Evolutionary conservation across 2,113 vertebrate species (phyloP), one percentile per base, ranked within the genome.

Genomic region (Suncus etruscus): DNA sequence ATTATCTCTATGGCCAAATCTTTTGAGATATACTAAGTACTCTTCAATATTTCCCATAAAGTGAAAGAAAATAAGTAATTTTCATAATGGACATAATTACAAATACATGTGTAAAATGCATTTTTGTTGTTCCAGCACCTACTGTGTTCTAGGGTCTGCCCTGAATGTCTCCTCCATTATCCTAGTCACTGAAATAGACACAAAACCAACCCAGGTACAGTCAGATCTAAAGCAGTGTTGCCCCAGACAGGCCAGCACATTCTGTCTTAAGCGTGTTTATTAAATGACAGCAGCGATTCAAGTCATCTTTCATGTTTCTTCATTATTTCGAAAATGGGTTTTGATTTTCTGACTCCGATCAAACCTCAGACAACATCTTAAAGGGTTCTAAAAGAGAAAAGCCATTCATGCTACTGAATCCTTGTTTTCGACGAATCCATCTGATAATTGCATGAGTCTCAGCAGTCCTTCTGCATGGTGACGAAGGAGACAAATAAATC

Each of bases 391-490:
- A 50, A 92, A 63, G 15, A 39, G 89, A 93, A 73, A 78, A 92
- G 70, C 65, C 78, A 83, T 86, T 3, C 29, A 45, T n/a, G 50
- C 16, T 29, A 16, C 47, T 48, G 68, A 54, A 45, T 91, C 50
- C 65, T 65, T 18, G 11, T 90, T 29, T 22, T 58, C 73, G 7
- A 66, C 48, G 39, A 65, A 81, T 65, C 76, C 54, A 82, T 87
- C 78, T 70, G 91, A 87, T 65, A 91, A 93, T 90, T 81, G 25
- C 81, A 87, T 87, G 54, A 94, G 7, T 6, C 63, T 75, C n/a
- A 51, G 66, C 95, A 94, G 66, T 0, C 72, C 70, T 86, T 95
- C 87, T 85, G 79, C 45, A 2, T 2, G n/a, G 61, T 63, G 89
- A 87, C 0, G 9, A 61, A 82, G 45, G 65, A 95, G 63, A 87